Conservation (phyloP, 2,113 vertebrate species). For the Puma concolor region DNA sequence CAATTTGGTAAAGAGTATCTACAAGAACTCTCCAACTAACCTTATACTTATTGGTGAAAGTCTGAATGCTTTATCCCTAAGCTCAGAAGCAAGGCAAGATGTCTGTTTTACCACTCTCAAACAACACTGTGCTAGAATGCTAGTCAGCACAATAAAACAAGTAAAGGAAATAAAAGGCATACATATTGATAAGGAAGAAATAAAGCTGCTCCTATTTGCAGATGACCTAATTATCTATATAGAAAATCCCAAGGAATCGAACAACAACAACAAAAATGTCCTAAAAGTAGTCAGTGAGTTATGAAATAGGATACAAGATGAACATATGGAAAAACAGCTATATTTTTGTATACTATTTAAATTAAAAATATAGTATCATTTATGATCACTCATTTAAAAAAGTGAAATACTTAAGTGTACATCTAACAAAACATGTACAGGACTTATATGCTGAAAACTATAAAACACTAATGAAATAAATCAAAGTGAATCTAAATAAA, state of each 20-base stretch:
- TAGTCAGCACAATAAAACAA: neutral
- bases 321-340: neutral
- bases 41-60: neutral
- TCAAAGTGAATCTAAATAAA: neutral
- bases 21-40: neutral
- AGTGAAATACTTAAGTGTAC: neutral
- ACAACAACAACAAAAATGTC: neutral
- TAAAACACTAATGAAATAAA: neutral
- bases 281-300: neutral
- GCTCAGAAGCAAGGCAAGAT: neutral
- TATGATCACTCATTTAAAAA: neutral
- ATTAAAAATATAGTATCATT: neutral
- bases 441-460: neutral
- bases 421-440: neutral
- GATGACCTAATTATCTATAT: neutral
- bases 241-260: neutral
- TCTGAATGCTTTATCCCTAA: neutral
- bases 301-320: too few relatives aligned
- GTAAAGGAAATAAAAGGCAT: neutral
- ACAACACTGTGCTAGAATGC: neutral
- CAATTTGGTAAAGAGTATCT: neutral
- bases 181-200: neutral
- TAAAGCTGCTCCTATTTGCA: neutral
- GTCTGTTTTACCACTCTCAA: neutral
- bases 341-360: neutral